Base-by-base conservation (phyloP, 2,797 vertebrate genomes). In the Melanotaenia pygmaea region DNA sequence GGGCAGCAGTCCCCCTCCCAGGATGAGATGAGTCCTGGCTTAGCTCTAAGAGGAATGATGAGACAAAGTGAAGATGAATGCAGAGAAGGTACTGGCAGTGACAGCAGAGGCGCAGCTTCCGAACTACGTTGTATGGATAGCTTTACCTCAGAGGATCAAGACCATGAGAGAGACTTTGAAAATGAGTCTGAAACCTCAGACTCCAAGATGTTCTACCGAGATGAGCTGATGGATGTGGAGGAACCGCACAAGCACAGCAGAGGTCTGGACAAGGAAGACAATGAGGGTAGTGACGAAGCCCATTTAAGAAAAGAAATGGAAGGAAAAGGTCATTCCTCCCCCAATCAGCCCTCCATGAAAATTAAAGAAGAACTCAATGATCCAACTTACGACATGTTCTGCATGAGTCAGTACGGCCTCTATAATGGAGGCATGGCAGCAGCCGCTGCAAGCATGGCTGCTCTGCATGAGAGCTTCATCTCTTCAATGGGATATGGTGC, bases 311-410 rank as follows among this genome's bases (percentile, higher is more conserved):
- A 97, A 81, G 94, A 96, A 83, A 90, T 94, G 8, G 96, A 95
- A 79, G 95, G 96, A 76, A 97, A 97, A 77, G 95, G 95, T 78
- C 94, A 92, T 57, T 95, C 96, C 65, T 95, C 95, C 51, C 90
- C 85, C 67, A 96, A 95, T 84, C 97, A 96, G 38, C 94, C 95
- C 3, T 85, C 96, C 67, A 96, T 99, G 88, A 98, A 98, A 88
- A 96, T 99, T 81, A 99, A 99, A 87, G 98, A 99, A 88, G 98
- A 99, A 86, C 97, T 98, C 76, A 94, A 93, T 59, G 98, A 99
- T 86, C 97, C 98, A 77, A 98, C 97, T 16, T 99, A 99, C 0
- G 97, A 99, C 93, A 98, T 99, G 98, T 99, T 98, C 91, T 99
- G 97, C 92, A 98, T 99, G 97, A 96, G 98, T 94, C 97, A 98